phyloP scores from a whole-genome alignment of 2,113 vertebrate genomes.

The Otis tarda region DNA sequence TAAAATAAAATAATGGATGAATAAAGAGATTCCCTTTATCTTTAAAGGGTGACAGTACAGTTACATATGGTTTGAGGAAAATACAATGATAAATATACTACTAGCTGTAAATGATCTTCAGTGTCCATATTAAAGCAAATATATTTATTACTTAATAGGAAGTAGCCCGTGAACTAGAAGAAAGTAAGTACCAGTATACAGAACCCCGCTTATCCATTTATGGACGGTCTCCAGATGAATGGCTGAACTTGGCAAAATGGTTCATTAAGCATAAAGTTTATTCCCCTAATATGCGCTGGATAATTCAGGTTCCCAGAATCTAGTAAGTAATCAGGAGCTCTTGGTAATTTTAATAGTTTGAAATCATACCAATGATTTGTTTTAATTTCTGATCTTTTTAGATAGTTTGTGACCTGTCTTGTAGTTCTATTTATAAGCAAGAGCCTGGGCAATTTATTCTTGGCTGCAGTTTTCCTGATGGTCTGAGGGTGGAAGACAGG shows the following conservation, averaged over 20 bases:
- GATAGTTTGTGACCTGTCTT: background rate
- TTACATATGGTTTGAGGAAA: background rate
- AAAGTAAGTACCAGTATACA: constrained; percentile 94
- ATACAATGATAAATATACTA: background rate
- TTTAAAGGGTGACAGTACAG: background rate
- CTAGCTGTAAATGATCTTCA: background rate
- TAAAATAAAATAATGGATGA: background rate
- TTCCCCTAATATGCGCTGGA: constrained; percentile 96
- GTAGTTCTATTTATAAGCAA: background rate
- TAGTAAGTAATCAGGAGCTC: constrained; percentile 84
- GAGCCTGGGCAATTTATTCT: background rate
- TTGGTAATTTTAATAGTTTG: background rate
- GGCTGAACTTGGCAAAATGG: constrained; percentile 88
- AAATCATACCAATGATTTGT: background rate
- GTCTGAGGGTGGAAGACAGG: background rate
- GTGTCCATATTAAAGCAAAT: constrained; percentile 35
- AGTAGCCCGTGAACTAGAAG: constrained; percentile 90
- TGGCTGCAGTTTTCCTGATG: constrained; percentile 15
- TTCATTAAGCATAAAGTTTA: constrained; percentile 95
- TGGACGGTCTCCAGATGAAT: constrained; percentile 87
- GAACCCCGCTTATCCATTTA: constrained; percentile 96
- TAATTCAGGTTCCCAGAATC: constrained; percentile 97
- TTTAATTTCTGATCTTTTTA: constrained; percentile 7
- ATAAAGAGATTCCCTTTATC: background rate
- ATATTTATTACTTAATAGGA: constrained; percentile 79